Evolutionary conservation across 2,888 invertebrate species (phyloP).

Genomic region (Orthosia gothica): DNA sequence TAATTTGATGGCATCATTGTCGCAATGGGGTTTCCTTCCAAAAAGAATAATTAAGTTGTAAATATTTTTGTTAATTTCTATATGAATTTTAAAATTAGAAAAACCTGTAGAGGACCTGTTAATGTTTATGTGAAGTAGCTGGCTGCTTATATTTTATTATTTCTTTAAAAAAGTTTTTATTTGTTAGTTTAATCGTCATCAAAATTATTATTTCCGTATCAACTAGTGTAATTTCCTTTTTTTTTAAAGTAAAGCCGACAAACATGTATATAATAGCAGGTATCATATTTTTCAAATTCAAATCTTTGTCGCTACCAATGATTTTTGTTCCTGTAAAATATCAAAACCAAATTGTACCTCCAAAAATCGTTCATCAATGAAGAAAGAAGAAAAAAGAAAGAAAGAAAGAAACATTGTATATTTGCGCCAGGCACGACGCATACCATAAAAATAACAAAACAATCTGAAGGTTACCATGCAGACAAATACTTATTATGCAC

Average conservation of each 20-base stretch:
- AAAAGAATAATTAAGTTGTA: slow-evolving; percentile 51
- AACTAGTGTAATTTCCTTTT: too few species aligned
- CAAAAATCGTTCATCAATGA: slow-evolving; percentile 31
- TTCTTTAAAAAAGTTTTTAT: too few species aligned
- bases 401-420: too few species aligned
- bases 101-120: slow-evolving; percentile 2
- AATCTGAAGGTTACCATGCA: slow-evolving; percentile 77
- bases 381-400: too few species aligned
- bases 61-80: slow-evolving; percentile 31
- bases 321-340: not conserved
- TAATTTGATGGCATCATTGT: slow-evolving; percentile 25
- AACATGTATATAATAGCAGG: too few species aligned
- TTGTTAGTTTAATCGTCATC: too few species aligned
- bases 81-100: slow-evolving; percentile 13
- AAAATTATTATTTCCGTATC: too few species aligned
- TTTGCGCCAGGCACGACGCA: too few species aligned
- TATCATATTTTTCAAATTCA: not conserved
- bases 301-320: not conserved
- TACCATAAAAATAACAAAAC: too few species aligned
- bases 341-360: slow-evolving; percentile 3
- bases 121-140: not conserved
- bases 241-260: too few species aligned
- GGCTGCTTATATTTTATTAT: not conserved
- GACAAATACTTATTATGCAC: slow-evolving; percentile 69
- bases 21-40: slow-evolving; percentile 58